Base-by-base conservation (phyloP, 1,140 invertebrate species). In the Trachelipus rathkii region DNA sequence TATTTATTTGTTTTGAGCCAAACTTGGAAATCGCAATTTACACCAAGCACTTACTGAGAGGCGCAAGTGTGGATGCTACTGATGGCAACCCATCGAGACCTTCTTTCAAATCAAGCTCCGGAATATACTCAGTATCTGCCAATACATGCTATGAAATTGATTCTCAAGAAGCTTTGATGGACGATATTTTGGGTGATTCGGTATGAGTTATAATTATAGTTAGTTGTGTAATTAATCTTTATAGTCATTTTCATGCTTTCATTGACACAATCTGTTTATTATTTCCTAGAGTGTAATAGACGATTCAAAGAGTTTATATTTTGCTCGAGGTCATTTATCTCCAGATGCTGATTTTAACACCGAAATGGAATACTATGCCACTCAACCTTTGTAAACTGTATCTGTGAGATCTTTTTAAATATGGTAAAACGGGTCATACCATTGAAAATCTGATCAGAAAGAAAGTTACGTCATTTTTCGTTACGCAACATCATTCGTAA, bases 31-130 rank as follows among this genome's bases (percentile, higher is more conserved):
- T 60, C 19, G 67, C 19, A 5, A 46, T 75, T 66, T 75, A 68
- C 60, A 68, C 73, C 0, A 43, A 15, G 10, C 23, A 75, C 43
- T 24, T 66, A 10, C 21, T 75, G 8, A 46, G 73, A 44, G 73
- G 73, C 0, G 73, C 24, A 4, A 75, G 44, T 72, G 76, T 80
- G 9, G 50, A 45, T n/a, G 77, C 71, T n/a, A 76, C 75, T 13
- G 72, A 71, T 23, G 44, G 69, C 0, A 67, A 74, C 6, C 72
- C 76, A 0, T 24, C 45, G 5, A 71, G 79, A 0, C 77, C 79
- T 0, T 24, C 69, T 43, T 80, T 80, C 79, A 78, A 75, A 71
- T 53, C n/a, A 7, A 53, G 24, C 21, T 9, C 19, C 0, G 73
- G 77, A 68, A 78, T 80, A 71, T 78, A 74, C 11, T 15, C 44